Percentiles rank a stretch among this genome's conserved stretches.
phyloP scores from a whole-genome alignment of 2,113 vertebrate species.

The Megaceryle maxima region DNA sequence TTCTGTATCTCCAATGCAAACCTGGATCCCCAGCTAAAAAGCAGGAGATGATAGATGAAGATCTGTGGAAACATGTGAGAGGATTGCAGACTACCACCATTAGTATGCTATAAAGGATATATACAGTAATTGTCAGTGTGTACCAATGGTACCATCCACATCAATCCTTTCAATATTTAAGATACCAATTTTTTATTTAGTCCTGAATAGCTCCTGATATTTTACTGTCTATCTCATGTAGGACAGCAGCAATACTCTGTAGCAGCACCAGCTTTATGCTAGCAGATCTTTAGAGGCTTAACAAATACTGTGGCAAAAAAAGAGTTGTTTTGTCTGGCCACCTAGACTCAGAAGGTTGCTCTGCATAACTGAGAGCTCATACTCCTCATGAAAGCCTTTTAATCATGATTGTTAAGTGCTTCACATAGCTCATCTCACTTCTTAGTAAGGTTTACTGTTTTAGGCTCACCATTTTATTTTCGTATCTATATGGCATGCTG shows the following conservation, averaged over 20 bases:
- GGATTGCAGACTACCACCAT: background rate
- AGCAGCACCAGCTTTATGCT: accelerated
- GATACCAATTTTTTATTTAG: background rate
- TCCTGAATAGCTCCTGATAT: background rate
- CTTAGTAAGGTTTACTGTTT: background rate
- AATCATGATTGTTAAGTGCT: background rate
- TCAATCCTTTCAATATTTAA: background rate
- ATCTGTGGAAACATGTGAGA: background rate
- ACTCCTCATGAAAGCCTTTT: background rate
- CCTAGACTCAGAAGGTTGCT: background rate
- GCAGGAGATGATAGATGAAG: background rate
- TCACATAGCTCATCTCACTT: accelerated
- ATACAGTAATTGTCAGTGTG: background rate
- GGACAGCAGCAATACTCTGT: background rate
- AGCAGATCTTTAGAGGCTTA: background rate
- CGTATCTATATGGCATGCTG: background rate
- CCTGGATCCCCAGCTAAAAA: background rate
- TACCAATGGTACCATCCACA: background rate
- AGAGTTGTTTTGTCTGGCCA: background rate
- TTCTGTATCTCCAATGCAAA: background rate
- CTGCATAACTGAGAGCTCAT: background rate
- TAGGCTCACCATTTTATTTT: background rate
- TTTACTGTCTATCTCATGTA: background rate
- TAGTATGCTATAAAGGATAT: background rate
- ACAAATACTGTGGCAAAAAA: background rate